Evolutionary conservation across 2,113 vertebrate species (phyloP).

Genomic region (Triplophysa siluroides): DNA sequence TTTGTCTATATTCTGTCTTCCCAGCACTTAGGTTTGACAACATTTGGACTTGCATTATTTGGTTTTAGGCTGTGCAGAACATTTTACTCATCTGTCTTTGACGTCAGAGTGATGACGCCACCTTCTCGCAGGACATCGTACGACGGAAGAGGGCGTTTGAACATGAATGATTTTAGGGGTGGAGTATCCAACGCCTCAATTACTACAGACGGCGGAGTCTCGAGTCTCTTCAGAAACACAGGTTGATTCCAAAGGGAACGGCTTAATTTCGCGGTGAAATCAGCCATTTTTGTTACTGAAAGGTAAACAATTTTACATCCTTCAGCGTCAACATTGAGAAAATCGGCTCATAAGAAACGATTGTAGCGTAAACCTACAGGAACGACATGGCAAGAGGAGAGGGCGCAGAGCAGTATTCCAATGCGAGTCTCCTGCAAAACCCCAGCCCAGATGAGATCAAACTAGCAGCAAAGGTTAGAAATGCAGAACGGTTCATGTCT

Average conservation of each 20-base stretch:
- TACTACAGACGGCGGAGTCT: conserved; percentile 9
- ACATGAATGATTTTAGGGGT: conserved; percentile 20
- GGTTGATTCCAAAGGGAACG: background rate
- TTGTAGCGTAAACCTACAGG: background rate
- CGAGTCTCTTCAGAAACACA: background rate
- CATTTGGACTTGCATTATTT: too few relatives aligned
- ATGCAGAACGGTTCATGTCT: background rate
- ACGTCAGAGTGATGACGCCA: background rate
- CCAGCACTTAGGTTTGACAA: too few relatives aligned
- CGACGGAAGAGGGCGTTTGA: background rate
- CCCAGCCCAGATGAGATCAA: conserved; percentile 51
- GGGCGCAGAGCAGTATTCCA: conserved; percentile 72
- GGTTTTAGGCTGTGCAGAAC: too few relatives aligned
- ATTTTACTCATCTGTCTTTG: too few relatives aligned
- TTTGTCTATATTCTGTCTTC: too few relatives aligned
- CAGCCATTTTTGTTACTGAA: background rate
- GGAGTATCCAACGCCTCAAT: background rate
- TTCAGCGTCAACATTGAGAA: background rate
- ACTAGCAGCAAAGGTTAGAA: conserved; percentile 62
- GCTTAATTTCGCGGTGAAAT: background rate
- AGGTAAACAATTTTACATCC: background rate
- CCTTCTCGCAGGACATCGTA: background rate
- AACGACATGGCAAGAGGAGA: conserved; percentile 73
- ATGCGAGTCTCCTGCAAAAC: conserved; percentile 70
- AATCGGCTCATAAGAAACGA: background rate